Evolutionary conservation across 2,797 vertebrate genomes (phyloP).

Genomic region (Typhlichthys eigenmanni): DNA sequence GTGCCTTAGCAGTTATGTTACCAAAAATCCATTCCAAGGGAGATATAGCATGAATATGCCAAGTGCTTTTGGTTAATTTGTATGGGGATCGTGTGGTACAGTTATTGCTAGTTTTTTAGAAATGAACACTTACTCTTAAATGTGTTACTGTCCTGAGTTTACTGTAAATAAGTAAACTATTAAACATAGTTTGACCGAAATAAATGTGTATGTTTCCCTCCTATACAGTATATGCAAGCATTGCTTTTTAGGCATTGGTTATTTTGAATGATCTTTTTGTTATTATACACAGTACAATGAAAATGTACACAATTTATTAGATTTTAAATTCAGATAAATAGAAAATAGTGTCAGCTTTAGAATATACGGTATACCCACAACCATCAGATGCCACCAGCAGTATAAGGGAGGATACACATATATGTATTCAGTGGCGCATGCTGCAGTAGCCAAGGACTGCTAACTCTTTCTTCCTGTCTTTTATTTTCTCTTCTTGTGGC

Average conservation of each 20-base stretch:
- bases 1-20: not conserved
- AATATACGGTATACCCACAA: too few species aligned
- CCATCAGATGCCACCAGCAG: too few species aligned
- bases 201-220: not conserved
- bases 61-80: not conserved
- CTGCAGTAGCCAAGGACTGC: slow-evolving; percentile 20
- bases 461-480: slow-evolving; percentile 38
- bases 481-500: slow-evolving; percentile 54
- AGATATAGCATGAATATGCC: not conserved
- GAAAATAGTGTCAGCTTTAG: too few species aligned
- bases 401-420: not conserved
- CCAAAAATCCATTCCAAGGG: not conserved
- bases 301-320: too few species aligned
- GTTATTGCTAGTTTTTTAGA: too few species aligned
- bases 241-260: not conserved
- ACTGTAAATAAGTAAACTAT: not conserved
- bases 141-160: slow-evolving; percentile 10
- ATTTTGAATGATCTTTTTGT: too few species aligned
- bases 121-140: slow-evolving; percentile 24
- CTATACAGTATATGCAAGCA: too few species aligned
- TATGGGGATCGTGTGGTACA: not conserved
- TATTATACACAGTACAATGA: too few species aligned
- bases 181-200: slow-evolving; percentile 7
- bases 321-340: too few species aligned
- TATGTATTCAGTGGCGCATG: not conserved